Evolutionary conservation across 1,140 invertebrate species (phyloP).

Genomic region (Drosophila varians): DNA sequence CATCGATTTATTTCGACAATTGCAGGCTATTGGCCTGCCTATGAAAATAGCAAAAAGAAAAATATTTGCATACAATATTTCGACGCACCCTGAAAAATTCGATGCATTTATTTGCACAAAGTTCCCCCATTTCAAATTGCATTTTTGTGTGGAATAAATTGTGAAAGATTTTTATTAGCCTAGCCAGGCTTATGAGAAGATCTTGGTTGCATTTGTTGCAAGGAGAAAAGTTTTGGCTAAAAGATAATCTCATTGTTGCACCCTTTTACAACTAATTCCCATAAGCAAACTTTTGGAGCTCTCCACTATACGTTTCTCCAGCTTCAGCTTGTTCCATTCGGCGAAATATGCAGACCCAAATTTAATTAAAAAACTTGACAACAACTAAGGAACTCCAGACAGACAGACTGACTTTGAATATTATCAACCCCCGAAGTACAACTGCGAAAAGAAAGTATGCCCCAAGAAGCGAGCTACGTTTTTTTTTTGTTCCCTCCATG

Average conservation of each 20-base stretch:
- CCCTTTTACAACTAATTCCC: constrained; percentile 32
- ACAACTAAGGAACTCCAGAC: constrained; percentile 27
- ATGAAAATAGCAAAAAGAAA: not conserved
- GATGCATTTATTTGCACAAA: constrained; percentile 31
- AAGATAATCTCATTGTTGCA: constrained; percentile 50
- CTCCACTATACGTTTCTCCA: not conserved
- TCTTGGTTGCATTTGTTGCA: constrained; percentile 4
- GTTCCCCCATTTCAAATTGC: constrained; percentile 29
- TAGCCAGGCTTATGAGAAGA: constrained; percentile 24
- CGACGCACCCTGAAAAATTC: constrained; percentile 9
- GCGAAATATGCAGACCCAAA: constrained; percentile 34
- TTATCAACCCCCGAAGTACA: constrained; percentile 36
- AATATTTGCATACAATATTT: constrained; percentile 31
- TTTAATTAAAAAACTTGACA: constrained; percentile 59
- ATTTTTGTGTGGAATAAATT: constrained; percentile 22
- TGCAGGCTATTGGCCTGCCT: not conserved
- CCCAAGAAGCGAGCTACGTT: constrained; percentile 45
- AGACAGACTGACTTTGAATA: constrained; percentile 32
- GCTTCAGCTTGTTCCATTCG: constrained; percentile 10
- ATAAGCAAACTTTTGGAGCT: constrained; percentile 19
- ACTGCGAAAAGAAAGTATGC: constrained; percentile 2
- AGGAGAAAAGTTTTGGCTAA: constrained; percentile 16
- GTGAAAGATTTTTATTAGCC: constrained; percentile 36
- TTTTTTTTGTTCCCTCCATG: constrained; percentile 32
- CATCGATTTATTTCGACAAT: constrained; percentile 46